Percentiles rank a stretch among this genome's conserved stretches.
phyloP scores from a whole-genome alignment of 1,140 invertebrate genomes.

The Hestina assimilis region DNA sequence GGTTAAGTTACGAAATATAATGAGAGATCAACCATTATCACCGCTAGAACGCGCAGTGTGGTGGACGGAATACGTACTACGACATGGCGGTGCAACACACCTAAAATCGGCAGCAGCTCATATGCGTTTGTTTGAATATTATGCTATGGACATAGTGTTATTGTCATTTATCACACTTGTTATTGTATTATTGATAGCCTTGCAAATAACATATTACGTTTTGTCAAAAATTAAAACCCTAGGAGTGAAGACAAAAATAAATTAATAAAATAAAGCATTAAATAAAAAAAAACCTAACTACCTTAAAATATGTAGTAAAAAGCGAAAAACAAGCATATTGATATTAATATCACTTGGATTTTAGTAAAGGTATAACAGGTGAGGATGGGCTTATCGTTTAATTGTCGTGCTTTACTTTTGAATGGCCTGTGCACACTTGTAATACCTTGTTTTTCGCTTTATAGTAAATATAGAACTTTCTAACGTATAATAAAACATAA shows the following conservation, averaged over 20 bases:
- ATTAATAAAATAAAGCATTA: background rate
- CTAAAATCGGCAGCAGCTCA: conserved; percentile 65
- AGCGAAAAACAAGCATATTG: no score
- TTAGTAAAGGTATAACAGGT: no score
- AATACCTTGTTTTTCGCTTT: no score
- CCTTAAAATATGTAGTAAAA: no score
- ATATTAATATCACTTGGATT: no score
- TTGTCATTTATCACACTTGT: background rate
- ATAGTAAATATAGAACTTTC: no score
- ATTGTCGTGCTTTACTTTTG: no score
- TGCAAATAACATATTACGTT: background rate
- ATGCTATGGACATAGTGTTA: conserved; percentile 74
- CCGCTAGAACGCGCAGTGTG: conserved; percentile 65
- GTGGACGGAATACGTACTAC: conserved; percentile 71
- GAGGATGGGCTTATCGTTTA: no score
- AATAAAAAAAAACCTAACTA: no score
- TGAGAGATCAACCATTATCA: background rate
- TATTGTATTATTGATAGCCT: background rate
- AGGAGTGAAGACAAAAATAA: background rate
- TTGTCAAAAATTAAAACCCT: background rate
- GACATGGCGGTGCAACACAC: conserved; percentile 71
- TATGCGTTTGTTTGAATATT: conserved; percentile 74
- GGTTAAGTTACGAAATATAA: background rate
- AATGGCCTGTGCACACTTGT: no score
- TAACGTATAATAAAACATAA: no score